These are phyloP conservation scores for Eutrigla gurnardus DNA, from an alignment of 2,797 vertebrate genomes.

Conservation along the genomic window DNA sequence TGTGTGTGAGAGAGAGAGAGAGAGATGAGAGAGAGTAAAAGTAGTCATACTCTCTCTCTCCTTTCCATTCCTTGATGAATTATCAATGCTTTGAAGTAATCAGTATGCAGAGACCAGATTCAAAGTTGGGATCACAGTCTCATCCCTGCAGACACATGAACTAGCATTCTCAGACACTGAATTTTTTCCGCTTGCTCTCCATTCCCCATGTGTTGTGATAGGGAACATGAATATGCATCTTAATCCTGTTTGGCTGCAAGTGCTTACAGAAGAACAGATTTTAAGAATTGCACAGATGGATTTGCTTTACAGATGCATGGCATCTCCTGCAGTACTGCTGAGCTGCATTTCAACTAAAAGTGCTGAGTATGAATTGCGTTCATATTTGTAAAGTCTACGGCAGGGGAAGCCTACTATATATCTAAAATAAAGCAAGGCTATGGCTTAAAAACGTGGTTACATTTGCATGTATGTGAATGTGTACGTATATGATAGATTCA, in stretches of 20 bases:
- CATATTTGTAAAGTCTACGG: constrained; percentile 37
- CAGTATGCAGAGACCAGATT: constrained; percentile 78
- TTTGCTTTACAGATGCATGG: constrained; percentile 43
- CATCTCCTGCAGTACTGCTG: constrained; percentile 37
- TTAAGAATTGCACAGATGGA: constrained; percentile 33
- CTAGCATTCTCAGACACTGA: constrained; percentile 45
- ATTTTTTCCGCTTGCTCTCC: constrained; percentile 34
- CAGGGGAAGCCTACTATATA: constrained; percentile 8
- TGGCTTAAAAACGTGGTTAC: constrained; percentile 14
- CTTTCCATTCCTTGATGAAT: constrained; percentile 77
- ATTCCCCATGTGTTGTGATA: constrained; percentile 48
- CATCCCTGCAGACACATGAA: constrained; percentile 67
- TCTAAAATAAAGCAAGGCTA: constrained; percentile 19
- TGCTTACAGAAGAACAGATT: constrained; percentile 28
- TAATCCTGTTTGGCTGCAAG: constrained; percentile 53
- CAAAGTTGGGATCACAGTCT: constrained; percentile 72
- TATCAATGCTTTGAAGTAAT: constrained; percentile 82
- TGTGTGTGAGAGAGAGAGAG: not conserved
- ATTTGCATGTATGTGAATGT: constrained; percentile 18
- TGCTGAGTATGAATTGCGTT: constrained; percentile 49
- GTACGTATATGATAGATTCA: constrained; percentile 1
- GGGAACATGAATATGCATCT: constrained; percentile 56
- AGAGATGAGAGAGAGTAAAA: not conserved
- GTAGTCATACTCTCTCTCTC: constrained; percentile 19
- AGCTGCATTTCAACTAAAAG: constrained; percentile 49